These are phyloP conservation scores for Tichodroma muraria DNA, from an alignment of 2,113 vertebrate genomes.

Conservation along the genomic window DNA sequence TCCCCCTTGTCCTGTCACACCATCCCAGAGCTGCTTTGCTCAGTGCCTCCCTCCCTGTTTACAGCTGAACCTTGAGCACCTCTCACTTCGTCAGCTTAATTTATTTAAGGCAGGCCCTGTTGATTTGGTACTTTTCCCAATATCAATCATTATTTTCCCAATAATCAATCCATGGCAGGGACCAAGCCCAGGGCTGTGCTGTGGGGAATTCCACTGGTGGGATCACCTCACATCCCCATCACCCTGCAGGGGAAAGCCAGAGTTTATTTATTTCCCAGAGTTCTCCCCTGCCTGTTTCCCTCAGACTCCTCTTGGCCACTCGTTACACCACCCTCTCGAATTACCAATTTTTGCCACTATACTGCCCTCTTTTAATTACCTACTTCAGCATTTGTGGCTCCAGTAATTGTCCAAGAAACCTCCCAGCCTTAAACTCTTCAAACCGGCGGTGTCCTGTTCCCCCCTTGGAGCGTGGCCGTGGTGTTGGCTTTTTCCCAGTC, in stretches of 20 bases:
- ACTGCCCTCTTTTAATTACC: neutral
- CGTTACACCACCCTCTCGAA: neutral
- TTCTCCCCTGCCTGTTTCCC: neutral
- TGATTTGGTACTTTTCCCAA: neutral
- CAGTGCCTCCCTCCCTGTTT: fast-evolving
- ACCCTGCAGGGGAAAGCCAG: fast-evolving
- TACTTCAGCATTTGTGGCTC: neutral
- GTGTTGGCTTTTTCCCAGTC: neutral
- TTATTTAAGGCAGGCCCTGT: neutral
- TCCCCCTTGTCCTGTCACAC: too few species aligned
- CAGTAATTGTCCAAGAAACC: neutral
- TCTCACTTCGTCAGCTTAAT: neutral
- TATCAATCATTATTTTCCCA: too few species aligned
- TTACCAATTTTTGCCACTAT: neutral
- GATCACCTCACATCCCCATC: neutral
- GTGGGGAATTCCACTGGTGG: neutral
- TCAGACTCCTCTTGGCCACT: neutral
- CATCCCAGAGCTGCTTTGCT: neutral
- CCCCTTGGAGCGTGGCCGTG: neutral
- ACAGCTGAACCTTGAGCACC: neutral
- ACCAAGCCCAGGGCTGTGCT: neutral
- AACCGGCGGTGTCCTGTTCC: fast-evolving
- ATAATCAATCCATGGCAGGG: neutral
- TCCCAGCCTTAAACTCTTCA: neutral
- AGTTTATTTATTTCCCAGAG: too few species aligned